Percentiles rank a stretch among this genome's conserved stretches.
phyloP scores from a whole-genome alignment of 37 sponge, comb jelly and placozoan genomes.

The Beroe forskalii region DNA sequence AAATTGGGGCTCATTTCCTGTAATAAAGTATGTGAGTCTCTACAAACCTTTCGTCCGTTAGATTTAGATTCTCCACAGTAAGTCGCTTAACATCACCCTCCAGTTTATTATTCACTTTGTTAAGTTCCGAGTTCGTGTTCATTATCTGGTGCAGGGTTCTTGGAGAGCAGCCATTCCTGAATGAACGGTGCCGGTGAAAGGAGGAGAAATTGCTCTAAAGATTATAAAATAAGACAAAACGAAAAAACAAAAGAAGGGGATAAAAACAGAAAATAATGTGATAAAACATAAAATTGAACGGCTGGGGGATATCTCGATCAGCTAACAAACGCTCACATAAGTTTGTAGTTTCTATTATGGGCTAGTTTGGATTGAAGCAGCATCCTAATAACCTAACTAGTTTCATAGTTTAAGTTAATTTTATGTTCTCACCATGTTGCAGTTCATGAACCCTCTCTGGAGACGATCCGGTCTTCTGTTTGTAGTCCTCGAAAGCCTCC shows the following conservation, averaged over 20 bases:
- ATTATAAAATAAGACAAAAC: no score
- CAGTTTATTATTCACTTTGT: background rate
- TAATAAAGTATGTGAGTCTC: no score
- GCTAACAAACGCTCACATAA: no score
- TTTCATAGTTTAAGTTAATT: background rate
- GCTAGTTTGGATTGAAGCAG: no score
- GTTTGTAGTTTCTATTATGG: no score
- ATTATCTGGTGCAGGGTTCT: slow-evolving; percentile 52
- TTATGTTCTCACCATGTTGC: slow-evolving; percentile 29
- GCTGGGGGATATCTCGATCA: no score
- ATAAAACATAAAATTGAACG: no score
- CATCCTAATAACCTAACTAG: background rate
- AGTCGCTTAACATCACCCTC: background rate
- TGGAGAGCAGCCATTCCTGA: slow-evolving; percentile 63
- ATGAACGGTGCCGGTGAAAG: background rate
- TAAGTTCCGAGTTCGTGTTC: slow-evolving; percentile 40
- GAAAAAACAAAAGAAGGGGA: no score
- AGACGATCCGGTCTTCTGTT: slow-evolving; percentile 22
- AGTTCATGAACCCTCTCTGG: slow-evolving; percentile 48
- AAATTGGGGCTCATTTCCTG: no score
- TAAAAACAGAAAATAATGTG: background rate
- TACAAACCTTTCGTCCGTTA: slow-evolving; percentile 36
- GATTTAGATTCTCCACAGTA: background rate
- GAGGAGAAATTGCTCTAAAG: no score
- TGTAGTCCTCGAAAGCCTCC: slow-evolving; percentile 60